Evolutionary conservation across 1,140 invertebrate genomes (phyloP).

Genomic region (Bombus confusus): DNA sequence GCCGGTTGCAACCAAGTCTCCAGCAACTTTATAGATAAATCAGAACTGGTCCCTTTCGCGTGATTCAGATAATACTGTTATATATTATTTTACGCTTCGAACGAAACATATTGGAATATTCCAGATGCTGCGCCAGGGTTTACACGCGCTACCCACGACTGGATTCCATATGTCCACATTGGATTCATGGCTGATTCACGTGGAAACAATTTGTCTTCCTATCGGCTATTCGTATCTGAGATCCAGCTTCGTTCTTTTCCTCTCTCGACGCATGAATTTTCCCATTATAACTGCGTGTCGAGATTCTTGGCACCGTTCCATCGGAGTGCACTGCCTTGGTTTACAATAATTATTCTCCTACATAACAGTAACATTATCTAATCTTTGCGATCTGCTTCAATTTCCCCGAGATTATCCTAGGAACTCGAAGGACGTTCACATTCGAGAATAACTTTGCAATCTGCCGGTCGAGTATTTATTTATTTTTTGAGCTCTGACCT

Average conservation of each 20-base stretch:
- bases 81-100: background rate
- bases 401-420: background rate
- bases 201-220: slow-evolving; percentile 21
- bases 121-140: background rate
- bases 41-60: background rate
- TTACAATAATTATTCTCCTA: background rate
- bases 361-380: background rate
- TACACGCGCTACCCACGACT: background rate
- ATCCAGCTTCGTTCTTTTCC: slow-evolving; percentile 3
- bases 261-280: background rate
- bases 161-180: slow-evolving; percentile 9
- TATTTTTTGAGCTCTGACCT: background rate
- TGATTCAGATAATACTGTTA: background rate
- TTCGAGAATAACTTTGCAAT: background rate
- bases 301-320: background rate
- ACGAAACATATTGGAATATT: background rate
- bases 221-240: slow-evolving; percentile 3
- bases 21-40: background rate
- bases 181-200: slow-evolving; percentile 13
- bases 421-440: background rate
- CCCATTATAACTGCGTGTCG: background rate
- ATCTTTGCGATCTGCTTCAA: background rate
- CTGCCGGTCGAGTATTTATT: background rate
- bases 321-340: background rate
- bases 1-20: background rate